Evolutionary conservation across 2,113 vertebrate genomes (phyloP), one percentile per base, ranked within the genome.

Genomic region (Semicossyphus pulcher): DNA sequence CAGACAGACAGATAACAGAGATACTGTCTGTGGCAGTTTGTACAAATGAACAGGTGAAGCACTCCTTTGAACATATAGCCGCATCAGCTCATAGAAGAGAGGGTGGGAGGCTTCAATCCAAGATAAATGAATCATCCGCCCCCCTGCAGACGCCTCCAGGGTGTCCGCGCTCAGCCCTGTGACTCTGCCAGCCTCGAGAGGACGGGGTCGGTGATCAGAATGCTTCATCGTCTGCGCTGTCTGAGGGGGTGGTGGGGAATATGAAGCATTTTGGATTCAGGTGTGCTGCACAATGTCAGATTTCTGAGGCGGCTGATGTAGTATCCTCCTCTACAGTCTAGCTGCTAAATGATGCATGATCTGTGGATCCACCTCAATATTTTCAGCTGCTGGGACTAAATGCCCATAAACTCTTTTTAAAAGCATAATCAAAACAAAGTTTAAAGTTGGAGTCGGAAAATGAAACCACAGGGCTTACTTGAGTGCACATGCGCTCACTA

Each of bases 51-150:
- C 60, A 61, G 51, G 44, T 57, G 34, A 75, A 67, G 54, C 45
- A 23, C 18, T 71, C 48, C 36, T 60, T 45, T 52, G 68, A 74
- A 16, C 28, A 45, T 64, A 58, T 26, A 60, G 47, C 61, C 49
- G 52, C 78, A 63, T 63, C 51, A 48, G 58, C 56, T 72, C 59
- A 72, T 53, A 21, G 44, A 54, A 64, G 45, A 74, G 31, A 57
- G 42, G 32, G 36, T 29, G 42, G 70, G 54, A 76, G 67, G 39
- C 26, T 78, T 73, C 67, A 49, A n/a, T 61, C 51, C 29, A 26
- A 70, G 71, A 76, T 66, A 77, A 84, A 81, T 81, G 32, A 66
- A 70, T 79, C 57, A 66, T 76, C 51, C 42, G 1, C 6, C 70
- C 47, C 11, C 49, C 63, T 64, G 72, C 42, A 0, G 26, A 32